Evolutionary conservation across 2,113 vertebrate genomes (phyloP), one percentile per base, ranked within the genome.

Genomic region (Typhlomys cinereus): DNA sequence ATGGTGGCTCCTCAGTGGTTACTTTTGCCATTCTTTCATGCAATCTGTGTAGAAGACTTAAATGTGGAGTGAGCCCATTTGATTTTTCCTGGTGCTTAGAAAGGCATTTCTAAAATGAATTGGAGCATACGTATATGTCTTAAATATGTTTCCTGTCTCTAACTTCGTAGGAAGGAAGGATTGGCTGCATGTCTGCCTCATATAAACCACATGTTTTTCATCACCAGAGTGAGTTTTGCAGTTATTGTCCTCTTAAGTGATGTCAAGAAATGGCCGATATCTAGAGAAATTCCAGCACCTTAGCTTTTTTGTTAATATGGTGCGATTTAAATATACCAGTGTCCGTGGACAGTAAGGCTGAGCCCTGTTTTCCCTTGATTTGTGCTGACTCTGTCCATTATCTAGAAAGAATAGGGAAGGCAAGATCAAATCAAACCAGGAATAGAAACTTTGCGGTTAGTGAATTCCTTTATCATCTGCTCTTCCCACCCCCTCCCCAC

Each of bases 131-230:
- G 34, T 62, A 29, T 2, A 4, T 29, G 48, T 14, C 70, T 66
- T 83, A 94, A 90, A 66, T 83, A 6, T 83, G 2, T 71, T 54
- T 71, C 75, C 54, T 66, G 69, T 48, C 7, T 62, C 4, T 59
- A 34, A 91, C 78, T 87, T 96, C 85, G 73, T 94, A 89, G 88
- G 95, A 83, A 48, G 41, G 9, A 89, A 91, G 81, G 76, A 80
- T 57, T 85, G 29, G 44, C 76, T 93, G 34, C 78, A 0, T 0
- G 2, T 85, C 84, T 96, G 71, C 69, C 89, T 62, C 23, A 29
- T 31, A 46, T 23, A 41, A 90, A 57, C 54, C 50, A 67, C 34
- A 67, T 59, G 69, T 31, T 52, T 89, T 82, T 59, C 73, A 39
- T 92, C 85, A 92, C 91, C 85, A 54, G 21, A 57, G 14, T 80